Evolutionary conservation across 2,113 vertebrate species (phyloP), one percentile per base, ranked within the genome.

Genomic region (Cyanistes caeruleus): DNA sequence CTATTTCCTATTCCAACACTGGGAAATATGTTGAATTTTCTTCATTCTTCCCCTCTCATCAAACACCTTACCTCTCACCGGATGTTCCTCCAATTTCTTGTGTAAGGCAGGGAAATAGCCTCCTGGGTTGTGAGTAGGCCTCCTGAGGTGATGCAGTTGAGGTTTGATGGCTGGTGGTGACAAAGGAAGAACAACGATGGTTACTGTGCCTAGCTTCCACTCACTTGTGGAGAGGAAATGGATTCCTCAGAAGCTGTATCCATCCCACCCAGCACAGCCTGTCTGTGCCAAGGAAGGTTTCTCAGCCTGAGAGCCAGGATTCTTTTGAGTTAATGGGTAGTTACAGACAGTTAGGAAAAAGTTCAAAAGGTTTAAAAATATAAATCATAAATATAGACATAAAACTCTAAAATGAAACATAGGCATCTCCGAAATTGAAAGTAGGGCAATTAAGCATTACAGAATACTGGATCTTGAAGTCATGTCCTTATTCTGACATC

Each of bases 21-120:
- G 97, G 23, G 98, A 99, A 97, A 99, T 99, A 86, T 97, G 91
- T 89, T 99, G 98, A 58, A 99, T 98, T 93, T 98, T 99, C 81
- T 98, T 98, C 98, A 98, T 98, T 96, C 98, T 99, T 94, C 97
- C 97, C 39, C 99, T 98, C 85, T 98, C 98, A 51, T 99, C 99
- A 70, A 98, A 96, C 64, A 98, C 97, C n/a, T 97, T 98, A 68
- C 91, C 97, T 53, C 97, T 98, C 9, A 60, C 90, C 0, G 78
- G 81, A 68, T 97, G 97, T 24, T 98, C 98, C 49, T 98, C 98
- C 1, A 85, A 53, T 94, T 98, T 98, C 97, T 98, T 98, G 62
- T 96, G 92, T 52, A 96, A 96, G 6, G 91, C 20, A 25, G 97
- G 97, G 24, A 94, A 91, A 41, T 98, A 97, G 78, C 98, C 97